Conservation (phyloP, 2,113 vertebrate genomes). For the Camelus bactrianus region DNA sequence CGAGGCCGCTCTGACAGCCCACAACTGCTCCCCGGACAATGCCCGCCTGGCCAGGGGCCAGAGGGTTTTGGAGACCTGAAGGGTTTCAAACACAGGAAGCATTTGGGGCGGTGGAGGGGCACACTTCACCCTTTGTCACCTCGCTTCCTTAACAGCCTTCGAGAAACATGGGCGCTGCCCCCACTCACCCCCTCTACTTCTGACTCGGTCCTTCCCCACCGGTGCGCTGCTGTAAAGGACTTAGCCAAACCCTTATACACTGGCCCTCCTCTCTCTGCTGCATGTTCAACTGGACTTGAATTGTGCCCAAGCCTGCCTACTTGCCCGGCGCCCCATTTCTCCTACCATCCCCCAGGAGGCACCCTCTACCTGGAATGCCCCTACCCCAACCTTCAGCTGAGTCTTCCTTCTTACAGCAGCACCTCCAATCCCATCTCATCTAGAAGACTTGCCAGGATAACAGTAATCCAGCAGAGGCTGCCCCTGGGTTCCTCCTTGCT, state of each 20-base stretch:
- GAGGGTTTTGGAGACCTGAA: constrained; percentile 66
- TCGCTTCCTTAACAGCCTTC: constrained; percentile 58
- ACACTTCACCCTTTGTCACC: constrained; percentile 76
- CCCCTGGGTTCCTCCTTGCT: neutral
- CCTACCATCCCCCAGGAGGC: neutral
- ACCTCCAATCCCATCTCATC: neutral
- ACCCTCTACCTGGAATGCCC: neutral
- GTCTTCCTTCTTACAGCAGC: neutral
- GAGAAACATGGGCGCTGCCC: neutral
- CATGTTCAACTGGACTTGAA: neutral
- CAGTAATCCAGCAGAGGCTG: neutral
- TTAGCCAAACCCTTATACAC: neutral
- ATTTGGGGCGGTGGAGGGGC: constrained; percentile 53
- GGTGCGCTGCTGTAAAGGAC: neutral
- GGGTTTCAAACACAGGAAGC: constrained; percentile 79
- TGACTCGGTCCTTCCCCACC: neutral
- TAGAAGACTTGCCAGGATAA: neutral
- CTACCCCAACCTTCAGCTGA: neutral
- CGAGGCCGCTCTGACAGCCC: neutral
- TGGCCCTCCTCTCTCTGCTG: neutral
- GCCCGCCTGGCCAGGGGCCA: constrained; percentile 68
- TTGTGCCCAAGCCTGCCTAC: neutral
- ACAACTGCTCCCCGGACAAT: constrained; percentile 73
- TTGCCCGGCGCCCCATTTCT: neutral
- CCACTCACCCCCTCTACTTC: neutral